Conservation (phyloP, 2,113 vertebrate genomes). For the Spermophilus dauricus region DNA sequence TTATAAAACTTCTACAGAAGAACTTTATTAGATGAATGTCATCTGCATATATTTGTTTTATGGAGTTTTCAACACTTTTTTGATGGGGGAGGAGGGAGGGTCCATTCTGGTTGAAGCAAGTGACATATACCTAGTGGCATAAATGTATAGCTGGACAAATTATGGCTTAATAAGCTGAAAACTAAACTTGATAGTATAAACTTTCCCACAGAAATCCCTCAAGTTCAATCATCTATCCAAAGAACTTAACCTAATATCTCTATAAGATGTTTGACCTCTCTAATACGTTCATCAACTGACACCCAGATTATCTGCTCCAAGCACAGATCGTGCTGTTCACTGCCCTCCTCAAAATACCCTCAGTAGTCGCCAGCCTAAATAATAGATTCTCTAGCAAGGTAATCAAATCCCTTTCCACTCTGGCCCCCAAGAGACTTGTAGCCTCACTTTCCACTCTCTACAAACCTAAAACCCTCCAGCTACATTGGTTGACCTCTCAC, state of each 20-base stretch:
- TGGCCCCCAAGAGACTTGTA: background rate
- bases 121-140: background rate
- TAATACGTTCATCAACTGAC: background rate
- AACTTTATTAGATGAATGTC: background rate
- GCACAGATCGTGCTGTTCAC: background rate
- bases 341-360: background rate
- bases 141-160: background rate
- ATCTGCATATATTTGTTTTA: background rate
- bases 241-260: background rate
- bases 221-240: background rate
- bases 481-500: background rate
- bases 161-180: background rate
- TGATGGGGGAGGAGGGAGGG: background rate
- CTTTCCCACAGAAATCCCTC: background rate
- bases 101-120: background rate
- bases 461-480: background rate
- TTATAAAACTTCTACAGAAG: constrained; percentile 27
- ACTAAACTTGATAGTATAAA: background rate
- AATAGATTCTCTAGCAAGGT: background rate
- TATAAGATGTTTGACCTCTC: background rate
- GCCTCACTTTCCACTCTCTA: background rate
- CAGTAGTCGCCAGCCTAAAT: background rate
- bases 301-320: background rate
- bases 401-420: background rate
- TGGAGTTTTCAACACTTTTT: background rate